phyloP scores from a whole-genome alignment of 2,888 invertebrate species.

The Marronus borbonicus region DNA sequence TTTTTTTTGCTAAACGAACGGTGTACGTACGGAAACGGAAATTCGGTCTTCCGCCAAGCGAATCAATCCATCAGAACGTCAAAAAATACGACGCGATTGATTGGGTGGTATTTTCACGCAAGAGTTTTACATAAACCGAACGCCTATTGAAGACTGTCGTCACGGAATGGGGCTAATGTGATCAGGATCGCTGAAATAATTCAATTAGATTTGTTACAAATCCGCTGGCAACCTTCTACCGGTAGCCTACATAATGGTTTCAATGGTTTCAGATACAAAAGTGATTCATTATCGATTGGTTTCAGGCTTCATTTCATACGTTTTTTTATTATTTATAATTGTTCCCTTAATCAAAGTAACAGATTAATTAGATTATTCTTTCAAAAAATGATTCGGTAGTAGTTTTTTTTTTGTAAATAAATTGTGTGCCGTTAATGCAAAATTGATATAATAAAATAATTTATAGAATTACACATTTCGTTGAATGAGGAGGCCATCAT shows the following conservation, averaged over 20 bases:
- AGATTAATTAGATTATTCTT: background rate
- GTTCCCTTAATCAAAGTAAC: background rate
- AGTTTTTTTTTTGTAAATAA: too few species aligned
- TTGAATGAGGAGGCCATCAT: too few species aligned
- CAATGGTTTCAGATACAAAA: background rate
- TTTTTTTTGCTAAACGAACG: conserved; percentile 46
- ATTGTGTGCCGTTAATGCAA: too few species aligned
- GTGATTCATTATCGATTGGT: conserved; percentile 25
- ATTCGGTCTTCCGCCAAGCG: too few species aligned
- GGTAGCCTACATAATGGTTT: conserved; percentile 40
- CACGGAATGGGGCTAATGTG: conserved; percentile 39
- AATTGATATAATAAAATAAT: too few species aligned
- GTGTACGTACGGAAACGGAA: background rate
- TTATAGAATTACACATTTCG: too few species aligned
- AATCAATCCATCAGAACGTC: conserved; percentile 6
- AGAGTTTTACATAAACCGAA: background rate
- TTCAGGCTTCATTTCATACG: background rate
- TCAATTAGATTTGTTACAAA: conserved; percentile 48
- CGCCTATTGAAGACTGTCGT: conserved; percentile 19
- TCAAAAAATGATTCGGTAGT: background rate
- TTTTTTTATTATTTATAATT: background rate
- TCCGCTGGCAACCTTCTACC: conserved; percentile 48
- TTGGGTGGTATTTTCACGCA: background rate
- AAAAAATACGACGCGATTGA: conserved; percentile 2
- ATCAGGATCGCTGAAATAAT: conserved; percentile 48